Evolutionary conservation across 2,888 invertebrate genomes (phyloP), one percentile per base, ranked within the genome.

Genomic region (Thalpophila matura): DNA sequence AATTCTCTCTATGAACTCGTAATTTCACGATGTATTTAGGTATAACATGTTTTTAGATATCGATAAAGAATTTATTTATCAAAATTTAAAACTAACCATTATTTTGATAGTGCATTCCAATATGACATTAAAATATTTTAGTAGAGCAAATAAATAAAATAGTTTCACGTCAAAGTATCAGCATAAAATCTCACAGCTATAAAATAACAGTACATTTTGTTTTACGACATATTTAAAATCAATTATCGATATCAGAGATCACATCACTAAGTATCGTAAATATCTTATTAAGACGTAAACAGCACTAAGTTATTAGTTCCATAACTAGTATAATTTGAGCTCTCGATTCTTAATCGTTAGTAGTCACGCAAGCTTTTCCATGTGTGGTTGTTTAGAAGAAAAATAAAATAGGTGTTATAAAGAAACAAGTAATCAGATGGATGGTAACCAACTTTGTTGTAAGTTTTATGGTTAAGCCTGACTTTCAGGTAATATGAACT

Each of bases 211-310:
- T 55, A 43, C 7, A 18, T 51, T 45, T n/a, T 56, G 57, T 76
- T 80, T 79, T 80, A 63, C 53, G 43, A 63, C 22, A 49, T 27
- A 79, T 83, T 79, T 70, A 79, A 56, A 77, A 81, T 82, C 81
- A 86, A 84, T 82, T 80, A 85, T 76, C 63, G 63, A 77, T 49
- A 79, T 73, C 78, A 80, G 57, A 69, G 63, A 80, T 68, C 66
- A 26, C 54, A 62, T 72, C 73, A 64, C 73, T 73, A 62, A 75
- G 64, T 82, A 83, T 84, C 84, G 70, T 89, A 88, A 89, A 89
- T 84, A 85, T 85, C 86, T 83, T 86, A 90, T 87, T 87, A 89
- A 88, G 84, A 86, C 78, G 80, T 89, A 88, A 89, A 86, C 62
- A 82, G 78, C 74, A 38, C 40, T 20, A 54, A 38, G 24, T 56